A percentile compares a stretch with the other conserved stretches of the same genome.
Conservation (phyloP, 2,113 vertebrate genomes). For the Cottus gobio region DNA sequence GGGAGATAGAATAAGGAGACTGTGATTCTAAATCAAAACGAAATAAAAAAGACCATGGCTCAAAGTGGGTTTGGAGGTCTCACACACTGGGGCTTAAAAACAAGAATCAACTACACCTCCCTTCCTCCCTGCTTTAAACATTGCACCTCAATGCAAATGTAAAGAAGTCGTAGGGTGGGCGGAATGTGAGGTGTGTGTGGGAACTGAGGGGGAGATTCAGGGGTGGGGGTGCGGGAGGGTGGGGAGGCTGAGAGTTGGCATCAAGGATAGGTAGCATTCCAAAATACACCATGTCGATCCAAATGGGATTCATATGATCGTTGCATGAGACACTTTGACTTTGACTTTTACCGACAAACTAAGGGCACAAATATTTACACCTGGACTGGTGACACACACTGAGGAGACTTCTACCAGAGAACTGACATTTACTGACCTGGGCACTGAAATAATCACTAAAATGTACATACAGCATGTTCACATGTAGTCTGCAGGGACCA, state of each 20-base stretch:
- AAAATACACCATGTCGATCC: conserved; percentile 75
- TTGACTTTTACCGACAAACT: conserved; percentile 54
- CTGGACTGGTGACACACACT: conserved; percentile 24
- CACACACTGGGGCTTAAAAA: conserved; percentile 87
- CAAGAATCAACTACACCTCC: conserved; percentile 71
- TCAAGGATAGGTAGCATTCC: conserved; percentile 71
- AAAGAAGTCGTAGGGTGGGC: conserved; percentile 37
- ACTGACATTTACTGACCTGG: conserved; percentile 40
- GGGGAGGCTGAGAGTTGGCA: conserved; percentile 19
- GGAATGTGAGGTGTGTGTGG: conserved; percentile 38
- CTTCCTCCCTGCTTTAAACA: conserved; percentile 55
- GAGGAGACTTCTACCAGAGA: conserved; percentile 30
- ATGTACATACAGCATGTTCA: conserved; percentile 25
- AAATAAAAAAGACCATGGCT: conserved; percentile 75
- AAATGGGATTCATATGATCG: conserved; percentile 78
- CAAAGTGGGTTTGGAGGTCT: conserved; percentile 80
- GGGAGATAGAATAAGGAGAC: conserved; percentile 84
- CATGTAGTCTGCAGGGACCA: conserved; percentile 1
- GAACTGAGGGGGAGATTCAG: conserved; percentile 2
- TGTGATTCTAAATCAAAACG: conserved; percentile 77
- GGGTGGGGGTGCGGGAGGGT: neutral
- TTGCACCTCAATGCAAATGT: conserved; percentile 57
- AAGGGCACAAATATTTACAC: conserved; percentile 59
- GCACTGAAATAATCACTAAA: conserved; percentile 10
- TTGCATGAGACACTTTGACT: conserved; percentile 58